These are phyloP conservation scores for Neosilurus hyrtlii DNA, from an alignment of 2,797 vertebrate genomes.

Conservation along the genomic window DNA sequence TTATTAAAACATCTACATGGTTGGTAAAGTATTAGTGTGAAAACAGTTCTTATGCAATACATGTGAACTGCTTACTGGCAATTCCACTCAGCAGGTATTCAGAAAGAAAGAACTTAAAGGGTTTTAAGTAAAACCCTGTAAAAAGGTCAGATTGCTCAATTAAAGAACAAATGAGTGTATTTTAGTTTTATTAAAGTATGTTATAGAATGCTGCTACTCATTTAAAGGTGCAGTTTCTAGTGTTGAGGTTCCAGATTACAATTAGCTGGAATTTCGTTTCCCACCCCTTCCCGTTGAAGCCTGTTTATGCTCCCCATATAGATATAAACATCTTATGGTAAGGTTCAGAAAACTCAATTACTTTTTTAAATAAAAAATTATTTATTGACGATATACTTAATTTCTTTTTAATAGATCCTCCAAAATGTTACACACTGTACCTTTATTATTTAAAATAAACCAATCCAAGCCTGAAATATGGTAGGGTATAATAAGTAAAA, in stretches of 20 bases:
- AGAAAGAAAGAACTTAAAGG: not conserved
- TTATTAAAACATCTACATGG: not conserved
- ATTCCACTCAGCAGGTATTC: not conserved
- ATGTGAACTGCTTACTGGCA: not conserved
- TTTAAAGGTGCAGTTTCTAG: not conserved
- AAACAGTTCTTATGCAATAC: not conserved
- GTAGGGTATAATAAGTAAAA: not conserved
- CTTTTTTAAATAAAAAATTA: no score
- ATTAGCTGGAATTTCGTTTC: no score
- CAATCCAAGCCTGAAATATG: not conserved
- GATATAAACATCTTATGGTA: no score
- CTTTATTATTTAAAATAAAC: not conserved
- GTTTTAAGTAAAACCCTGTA: not conserved
- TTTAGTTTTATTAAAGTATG: not conserved
- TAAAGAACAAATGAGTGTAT: not conserved
- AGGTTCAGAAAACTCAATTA: no score
- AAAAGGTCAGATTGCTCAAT: not conserved
- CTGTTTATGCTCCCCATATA: no score
- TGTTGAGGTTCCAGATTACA: no score
- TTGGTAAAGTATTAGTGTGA: not conserved
- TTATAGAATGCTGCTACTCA: not conserved
- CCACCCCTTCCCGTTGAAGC: no score
- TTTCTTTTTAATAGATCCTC: no score
- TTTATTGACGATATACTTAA: no score
- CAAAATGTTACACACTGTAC: no score